Evolutionary conservation across 2,113 vertebrate genomes (phyloP).

Genomic region (Melospiza melodia): DNA sequence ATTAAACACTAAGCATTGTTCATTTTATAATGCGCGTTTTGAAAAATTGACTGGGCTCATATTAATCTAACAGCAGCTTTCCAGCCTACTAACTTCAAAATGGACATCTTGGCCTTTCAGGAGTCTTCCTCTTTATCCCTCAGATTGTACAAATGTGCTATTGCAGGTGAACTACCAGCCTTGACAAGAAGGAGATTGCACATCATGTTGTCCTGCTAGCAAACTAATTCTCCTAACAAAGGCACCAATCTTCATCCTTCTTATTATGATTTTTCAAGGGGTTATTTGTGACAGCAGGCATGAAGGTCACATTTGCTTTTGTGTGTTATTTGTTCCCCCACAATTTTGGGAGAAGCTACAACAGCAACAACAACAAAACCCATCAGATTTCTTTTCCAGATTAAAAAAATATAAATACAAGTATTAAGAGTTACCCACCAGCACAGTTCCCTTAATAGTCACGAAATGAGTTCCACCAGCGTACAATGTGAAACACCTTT

Average conservation of each 20-base stretch:
- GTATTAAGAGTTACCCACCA: background rate
- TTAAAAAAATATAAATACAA: background rate
- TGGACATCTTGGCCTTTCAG: background rate
- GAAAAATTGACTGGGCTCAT: background rate
- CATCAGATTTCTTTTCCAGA: background rate
- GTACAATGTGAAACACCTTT: background rate
- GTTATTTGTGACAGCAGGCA: background rate
- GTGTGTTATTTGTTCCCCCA: background rate
- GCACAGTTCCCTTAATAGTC: background rate
- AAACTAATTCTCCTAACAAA: background rate
- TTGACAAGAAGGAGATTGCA: background rate
- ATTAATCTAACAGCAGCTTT: constrained; percentile 13
- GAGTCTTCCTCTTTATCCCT: background rate
- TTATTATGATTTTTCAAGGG: background rate
- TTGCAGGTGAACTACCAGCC: background rate
- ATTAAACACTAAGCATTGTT: background rate
- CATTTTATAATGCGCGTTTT: background rate
- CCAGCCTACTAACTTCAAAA: background rate
- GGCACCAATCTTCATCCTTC: background rate
- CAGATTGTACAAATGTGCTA: background rate
- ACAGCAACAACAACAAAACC: background rate
- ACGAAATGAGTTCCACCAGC: background rate
- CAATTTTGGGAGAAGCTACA: background rate
- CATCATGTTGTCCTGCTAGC: background rate
- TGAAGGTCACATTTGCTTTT: background rate